phyloP scores from a whole-genome alignment of 2,888 invertebrate species.

The Sphaeridia pumilis region DNA sequence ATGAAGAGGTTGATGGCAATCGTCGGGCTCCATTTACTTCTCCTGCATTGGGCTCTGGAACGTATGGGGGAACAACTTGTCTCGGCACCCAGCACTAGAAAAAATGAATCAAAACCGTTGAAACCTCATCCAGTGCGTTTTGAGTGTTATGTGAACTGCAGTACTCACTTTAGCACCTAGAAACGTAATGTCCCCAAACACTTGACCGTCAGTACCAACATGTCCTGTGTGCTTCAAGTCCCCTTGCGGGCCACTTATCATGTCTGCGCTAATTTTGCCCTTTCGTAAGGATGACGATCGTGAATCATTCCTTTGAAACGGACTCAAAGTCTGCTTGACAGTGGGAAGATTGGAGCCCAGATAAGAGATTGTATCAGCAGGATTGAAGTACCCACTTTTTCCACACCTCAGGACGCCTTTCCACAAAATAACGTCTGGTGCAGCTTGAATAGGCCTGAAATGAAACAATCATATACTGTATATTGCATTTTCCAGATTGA shows the following conservation, averaged over 20 bases:
- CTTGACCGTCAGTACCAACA: constrained; percentile 91
- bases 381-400: constrained; percentile 86
- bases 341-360: constrained; percentile 60
- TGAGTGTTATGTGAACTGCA: neutral
- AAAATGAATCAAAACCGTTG: neutral
- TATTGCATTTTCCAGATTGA: no score
- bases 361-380: constrained; percentile 76
- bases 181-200: constrained; percentile 84
- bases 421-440: constrained; percentile 48
- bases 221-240: constrained; percentile 94
- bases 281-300: constrained; percentile 37
- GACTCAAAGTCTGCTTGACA: constrained; percentile 44
- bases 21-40: neutral
- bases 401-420: constrained; percentile 80
- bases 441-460: constrained; percentile 39
- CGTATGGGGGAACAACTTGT: constrained; percentile 36
- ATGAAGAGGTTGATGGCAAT: neutral
- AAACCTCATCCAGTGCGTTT: neutral
- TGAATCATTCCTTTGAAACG: constrained; percentile 41
- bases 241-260: constrained; percentile 95
- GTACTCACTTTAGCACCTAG: constrained; percentile 40
- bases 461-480: no score
- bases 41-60: constrained; percentile 22
- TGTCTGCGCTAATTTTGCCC: constrained; percentile 66
- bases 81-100: constrained; percentile 33